A percentile compares a stretch with the other conserved stretches of the same genome.
Evolutionary conservation across 2,797 vertebrate species (phyloP).

Genomic region (Philypnodon macrostomus): DNA sequence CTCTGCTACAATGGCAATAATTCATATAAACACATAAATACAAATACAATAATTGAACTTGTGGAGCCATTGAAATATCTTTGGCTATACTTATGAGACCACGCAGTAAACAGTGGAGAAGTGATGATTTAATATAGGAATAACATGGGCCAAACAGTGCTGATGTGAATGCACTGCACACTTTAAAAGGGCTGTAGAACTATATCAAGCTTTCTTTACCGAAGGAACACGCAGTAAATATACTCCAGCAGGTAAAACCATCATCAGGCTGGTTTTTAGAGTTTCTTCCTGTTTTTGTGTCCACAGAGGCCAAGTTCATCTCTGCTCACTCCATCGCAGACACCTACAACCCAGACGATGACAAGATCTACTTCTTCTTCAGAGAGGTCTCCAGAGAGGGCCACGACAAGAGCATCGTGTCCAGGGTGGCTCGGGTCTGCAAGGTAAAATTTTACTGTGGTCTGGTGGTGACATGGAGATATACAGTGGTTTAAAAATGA

Average conservation of each 20-base stretch:
- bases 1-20: too few species aligned
- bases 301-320: conserved; percentile 92
- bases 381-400: conserved; percentile 92
- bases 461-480: conserved; percentile 24
- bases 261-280: conserved; percentile 26
- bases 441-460: conserved; percentile 79
- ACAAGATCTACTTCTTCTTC: conserved; percentile 99
- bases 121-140: neutral
- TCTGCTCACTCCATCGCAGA: conserved; percentile 91
- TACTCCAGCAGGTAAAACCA: conserved; percentile 35
- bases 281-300: conserved; percentile 27
- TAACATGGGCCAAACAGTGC: neutral
- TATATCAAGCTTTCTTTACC: conserved; percentile 22
- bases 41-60: too few species aligned
- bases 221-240: conserved; percentile 29
- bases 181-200: conserved; percentile 5
- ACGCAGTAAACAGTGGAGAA: neutral
- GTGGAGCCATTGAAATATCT: neutral
- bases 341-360: conserved; percentile 95
- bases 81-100: neutral
- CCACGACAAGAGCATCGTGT: conserved; percentile 89
- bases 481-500: too few species aligned
- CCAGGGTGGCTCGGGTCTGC: conserved; percentile 95
- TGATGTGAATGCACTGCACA: neutral
- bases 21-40: too few species aligned